A percentile compares a stretch with the other conserved stretches of the same genome.
Conservation (phyloP, 2,113 vertebrate genomes). For the Syrrhaptes paradoxus region DNA sequence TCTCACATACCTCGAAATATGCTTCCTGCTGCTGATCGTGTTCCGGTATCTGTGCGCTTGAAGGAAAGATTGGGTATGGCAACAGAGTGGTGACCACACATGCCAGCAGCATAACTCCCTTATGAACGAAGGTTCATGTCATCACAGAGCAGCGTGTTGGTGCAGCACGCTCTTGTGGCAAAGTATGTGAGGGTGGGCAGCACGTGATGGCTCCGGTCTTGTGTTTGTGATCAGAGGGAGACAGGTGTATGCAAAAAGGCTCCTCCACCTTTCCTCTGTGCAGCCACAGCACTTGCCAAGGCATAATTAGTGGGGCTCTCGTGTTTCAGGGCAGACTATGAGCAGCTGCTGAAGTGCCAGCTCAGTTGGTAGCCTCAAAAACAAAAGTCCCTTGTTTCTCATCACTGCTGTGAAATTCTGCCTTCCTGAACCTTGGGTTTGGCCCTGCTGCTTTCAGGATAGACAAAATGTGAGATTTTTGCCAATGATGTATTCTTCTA, state of each 20-base stretch:
- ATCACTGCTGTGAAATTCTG: neutral
- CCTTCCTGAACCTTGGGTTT: neutral
- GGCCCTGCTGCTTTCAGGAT: conserved; percentile 10
- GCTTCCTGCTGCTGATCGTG: neutral
- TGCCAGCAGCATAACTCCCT: neutral
- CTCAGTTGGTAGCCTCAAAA: conserved; percentile 13
- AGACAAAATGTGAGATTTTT: conserved; percentile 52
- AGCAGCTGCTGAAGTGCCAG: conserved; percentile 59
- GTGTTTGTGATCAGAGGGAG: neutral
- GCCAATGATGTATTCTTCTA: conserved; percentile 27
- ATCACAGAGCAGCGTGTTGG: neutral
- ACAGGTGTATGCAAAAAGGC: neutral
- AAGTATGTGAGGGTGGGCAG: neutral
- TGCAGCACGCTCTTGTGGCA: neutral
- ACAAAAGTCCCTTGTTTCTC: conserved; percentile 56
- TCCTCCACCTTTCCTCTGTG: conserved; percentile 24
- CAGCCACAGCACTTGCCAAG: conserved; percentile 12
- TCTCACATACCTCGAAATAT: neutral
- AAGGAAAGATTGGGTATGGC: neutral
- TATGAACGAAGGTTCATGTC: accelerated
- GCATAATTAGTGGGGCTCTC: conserved; percentile 4
- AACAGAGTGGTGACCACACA: neutral
- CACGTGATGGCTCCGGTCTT: neutral
- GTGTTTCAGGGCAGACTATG: conserved; percentile 33
- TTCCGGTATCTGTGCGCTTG: neutral